phyloP scores from a whole-genome alignment of 2,888 invertebrate genomes.

The Lasioglossum villosulum region DNA sequence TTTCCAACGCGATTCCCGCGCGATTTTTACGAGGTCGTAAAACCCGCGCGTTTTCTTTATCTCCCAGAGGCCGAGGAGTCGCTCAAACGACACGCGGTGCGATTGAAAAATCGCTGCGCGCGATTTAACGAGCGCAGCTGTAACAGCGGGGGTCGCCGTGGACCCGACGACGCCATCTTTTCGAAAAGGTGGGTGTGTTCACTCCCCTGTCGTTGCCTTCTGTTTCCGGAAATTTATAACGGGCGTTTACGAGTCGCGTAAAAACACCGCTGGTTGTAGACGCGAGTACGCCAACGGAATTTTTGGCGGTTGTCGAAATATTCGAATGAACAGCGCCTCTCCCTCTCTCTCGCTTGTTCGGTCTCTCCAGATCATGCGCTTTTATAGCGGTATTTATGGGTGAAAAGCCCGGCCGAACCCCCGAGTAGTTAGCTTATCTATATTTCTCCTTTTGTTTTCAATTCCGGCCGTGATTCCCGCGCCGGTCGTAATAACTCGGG shows the following conservation, averaged over 20 bases:
- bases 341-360: not conserved
- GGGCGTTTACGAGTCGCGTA: conserved; percentile 35
- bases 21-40: conserved; percentile 75
- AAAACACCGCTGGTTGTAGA: conserved; percentile 9
- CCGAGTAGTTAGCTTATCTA: conserved; percentile 31
- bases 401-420: not conserved
- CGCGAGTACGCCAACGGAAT: not conserved
- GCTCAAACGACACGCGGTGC: conserved; percentile 53
- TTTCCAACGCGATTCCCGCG: conserved; percentile 33
- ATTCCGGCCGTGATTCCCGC: conserved; percentile 50
- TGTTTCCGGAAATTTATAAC: conserved; percentile 59
- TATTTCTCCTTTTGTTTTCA: conserved; percentile 60
- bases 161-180: not conserved
- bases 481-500: conserved; percentile 56
- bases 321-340: not conserved
- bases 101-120: conserved; percentile 67
- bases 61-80: conserved; percentile 71
- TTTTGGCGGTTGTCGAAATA: conserved; percentile 15
- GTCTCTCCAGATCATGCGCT: conserved; percentile 22
- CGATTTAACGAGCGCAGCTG: conserved; percentile 65
- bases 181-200: not conserved
- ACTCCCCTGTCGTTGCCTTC: conserved; percentile 38
- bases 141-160: conserved; percentile 2
- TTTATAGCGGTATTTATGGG: conserved; percentile 34
- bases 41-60: conserved; percentile 75